These are phyloP conservation scores for Limonius californicus DNA, from an alignment of 1,140 invertebrate species.

Conservation along the genomic window DNA sequence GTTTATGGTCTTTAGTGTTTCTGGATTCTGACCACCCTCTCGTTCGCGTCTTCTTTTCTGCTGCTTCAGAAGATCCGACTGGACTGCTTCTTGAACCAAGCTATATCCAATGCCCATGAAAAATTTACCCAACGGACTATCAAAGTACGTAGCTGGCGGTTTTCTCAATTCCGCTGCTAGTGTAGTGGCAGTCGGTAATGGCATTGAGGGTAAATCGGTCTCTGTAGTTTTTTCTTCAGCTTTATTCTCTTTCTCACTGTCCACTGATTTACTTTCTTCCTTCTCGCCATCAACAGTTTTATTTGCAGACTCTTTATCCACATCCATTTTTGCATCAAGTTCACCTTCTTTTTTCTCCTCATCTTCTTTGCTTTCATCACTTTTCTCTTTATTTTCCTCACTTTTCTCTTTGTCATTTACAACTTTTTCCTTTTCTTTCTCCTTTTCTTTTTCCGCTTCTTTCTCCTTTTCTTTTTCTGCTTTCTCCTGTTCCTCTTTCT, in stretches of 20 bases:
- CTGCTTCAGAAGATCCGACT: conserved; percentile 82
- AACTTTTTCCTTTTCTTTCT: conserved; percentile 33
- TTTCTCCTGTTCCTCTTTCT: conserved; percentile 43
- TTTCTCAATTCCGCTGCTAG: neutral
- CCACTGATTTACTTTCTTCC: conserved; percentile 54
- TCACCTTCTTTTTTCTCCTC: conserved; percentile 46
- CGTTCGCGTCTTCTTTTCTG: conserved; percentile 75
- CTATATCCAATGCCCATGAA: conserved; percentile 89
- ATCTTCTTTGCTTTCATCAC: conserved; percentile 42
- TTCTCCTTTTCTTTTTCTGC: conserved; percentile 32
- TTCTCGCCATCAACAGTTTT: conserved; percentile 49
- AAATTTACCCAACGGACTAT: conserved; percentile 84
- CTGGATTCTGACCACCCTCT: conserved; percentile 61
- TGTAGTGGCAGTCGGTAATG: neutral
- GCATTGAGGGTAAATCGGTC: neutral
- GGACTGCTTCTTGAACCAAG: conserved; percentile 89
- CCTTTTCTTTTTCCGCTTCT: conserved; percentile 48
- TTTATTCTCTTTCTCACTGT: conserved; percentile 48
- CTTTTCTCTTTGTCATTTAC: conserved; percentile 6
- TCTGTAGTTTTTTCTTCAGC: conserved; percentile 47
- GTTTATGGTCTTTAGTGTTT: conserved; percentile 72
- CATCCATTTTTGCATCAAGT: conserved; percentile 40
- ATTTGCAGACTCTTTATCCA: conserved; percentile 51
- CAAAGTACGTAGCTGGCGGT: conserved; percentile 66
- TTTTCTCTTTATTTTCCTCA: conserved; percentile 39